phyloP scores from a whole-genome alignment of 2,888 invertebrate genomes.

The Drosophila demipolita region DNA sequence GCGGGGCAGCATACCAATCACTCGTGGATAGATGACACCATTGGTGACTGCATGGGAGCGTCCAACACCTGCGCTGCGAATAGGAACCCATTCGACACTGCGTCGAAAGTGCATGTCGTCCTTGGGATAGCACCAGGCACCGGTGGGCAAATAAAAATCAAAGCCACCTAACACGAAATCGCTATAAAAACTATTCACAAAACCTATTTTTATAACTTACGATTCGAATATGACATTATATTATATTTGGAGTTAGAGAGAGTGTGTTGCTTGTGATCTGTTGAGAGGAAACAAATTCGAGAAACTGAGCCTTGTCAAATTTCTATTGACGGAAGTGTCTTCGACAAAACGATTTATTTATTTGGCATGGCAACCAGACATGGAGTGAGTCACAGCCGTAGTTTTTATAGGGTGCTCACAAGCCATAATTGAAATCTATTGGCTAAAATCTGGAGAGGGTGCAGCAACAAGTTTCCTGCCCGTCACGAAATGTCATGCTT shows the following conservation, averaged over 20 bases:
- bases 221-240: slow-evolving; percentile 63
- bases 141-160: slow-evolving; percentile 87
- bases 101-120: slow-evolving; percentile 90
- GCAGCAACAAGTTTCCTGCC: slow-evolving; percentile 58
- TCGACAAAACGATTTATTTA: slow-evolving; percentile 64
- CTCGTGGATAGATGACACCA: slow-evolving; percentile 90
- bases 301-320: slow-evolving; percentile 30
- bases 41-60: slow-evolving; percentile 72
- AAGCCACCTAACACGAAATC: slow-evolving; percentile 56
- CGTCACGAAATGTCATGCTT: slow-evolving; percentile 52
- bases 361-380: slow-evolving; percentile 59
- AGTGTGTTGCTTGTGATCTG: neutral
- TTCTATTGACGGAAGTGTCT: slow-evolving; percentile 46
- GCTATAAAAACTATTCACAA: neutral
- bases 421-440: slow-evolving; percentile 19
- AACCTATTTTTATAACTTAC: slow-evolving; percentile 46
- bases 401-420: slow-evolving; percentile 33
- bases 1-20: slow-evolving; percentile 91
- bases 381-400: neutral
- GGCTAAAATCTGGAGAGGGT: slow-evolving; percentile 6
- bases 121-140: slow-evolving; percentile 90
- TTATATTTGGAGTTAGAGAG: neutral
- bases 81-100: slow-evolving; percentile 91
- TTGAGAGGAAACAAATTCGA: slow-evolving; percentile 7
- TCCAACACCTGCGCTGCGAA: slow-evolving; percentile 76